A percentile compares a stretch with the other conserved stretches of the same genome.
phyloP scores from a whole-genome alignment of 1,140 invertebrate species.

The Pogonus chalceus region DNA sequence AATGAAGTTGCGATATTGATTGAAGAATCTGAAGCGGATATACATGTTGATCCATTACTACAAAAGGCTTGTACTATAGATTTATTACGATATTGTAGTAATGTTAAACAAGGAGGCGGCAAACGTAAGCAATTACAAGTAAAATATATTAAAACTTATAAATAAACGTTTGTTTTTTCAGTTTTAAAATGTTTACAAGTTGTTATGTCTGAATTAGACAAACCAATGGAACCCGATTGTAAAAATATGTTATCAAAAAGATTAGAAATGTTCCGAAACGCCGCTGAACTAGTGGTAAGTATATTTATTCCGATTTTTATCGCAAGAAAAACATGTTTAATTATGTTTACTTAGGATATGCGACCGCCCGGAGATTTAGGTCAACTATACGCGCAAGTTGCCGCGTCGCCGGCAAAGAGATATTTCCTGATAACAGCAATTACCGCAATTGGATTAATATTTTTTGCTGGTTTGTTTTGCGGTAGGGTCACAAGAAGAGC shows the following conservation, averaged over 20 bases:
- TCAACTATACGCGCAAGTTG: conserved; percentile 59
- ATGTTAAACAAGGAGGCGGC: conserved; percentile 74
- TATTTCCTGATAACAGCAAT: conserved; percentile 66
- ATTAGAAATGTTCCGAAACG: conserved; percentile 83
- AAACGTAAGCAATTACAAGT: conserved; percentile 50
- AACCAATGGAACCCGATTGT: conserved; percentile 63
- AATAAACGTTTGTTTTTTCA: conserved; percentile 38
- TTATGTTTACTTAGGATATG: conserved; percentile 8
- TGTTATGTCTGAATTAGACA: conserved; percentile 52
- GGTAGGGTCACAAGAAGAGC: conserved; percentile 65
- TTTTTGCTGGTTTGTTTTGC: conserved; percentile 71
- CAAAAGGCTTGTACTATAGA: conserved; percentile 69
- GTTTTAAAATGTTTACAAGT: conserved; percentile 74
- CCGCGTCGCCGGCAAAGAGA: conserved; percentile 60
- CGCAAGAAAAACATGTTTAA: background rate
- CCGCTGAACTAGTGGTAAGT: conserved; percentile 36
- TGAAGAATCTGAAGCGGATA: conserved; percentile 69
- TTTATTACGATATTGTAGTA: conserved; percentile 73
- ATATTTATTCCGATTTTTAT: background rate
- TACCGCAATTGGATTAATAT: conserved; percentile 62
- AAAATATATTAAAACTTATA: background rate
- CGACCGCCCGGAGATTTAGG: conserved; percentile 51
- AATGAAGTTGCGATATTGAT: conserved; percentile 74
- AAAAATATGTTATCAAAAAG: conserved; percentile 65
- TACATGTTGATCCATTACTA: conserved; percentile 70